phyloP scores from a whole-genome alignment of 2,797 vertebrate species.

The Buphagus erythrorhynchus region DNA sequence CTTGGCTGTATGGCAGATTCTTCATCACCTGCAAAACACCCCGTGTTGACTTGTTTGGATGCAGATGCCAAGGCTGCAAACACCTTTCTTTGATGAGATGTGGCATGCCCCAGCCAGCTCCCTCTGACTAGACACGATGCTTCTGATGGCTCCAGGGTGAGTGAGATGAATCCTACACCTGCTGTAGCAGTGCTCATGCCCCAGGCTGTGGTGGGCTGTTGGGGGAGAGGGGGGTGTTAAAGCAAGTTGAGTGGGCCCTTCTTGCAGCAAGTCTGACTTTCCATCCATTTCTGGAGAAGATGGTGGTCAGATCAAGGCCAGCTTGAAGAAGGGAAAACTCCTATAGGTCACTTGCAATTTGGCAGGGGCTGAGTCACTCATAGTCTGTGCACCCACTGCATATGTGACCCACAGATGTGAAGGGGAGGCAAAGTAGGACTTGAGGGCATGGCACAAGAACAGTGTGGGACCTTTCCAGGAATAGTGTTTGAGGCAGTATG shows the following conservation, averaged over 20 bases:
- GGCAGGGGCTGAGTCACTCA: not conserved
- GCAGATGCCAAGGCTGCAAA: not conserved
- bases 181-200: not conserved
- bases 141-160: not conserved
- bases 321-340: not conserved
- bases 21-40: not conserved
- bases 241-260: not conserved
- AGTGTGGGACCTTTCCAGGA: not conserved
- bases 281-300: not conserved
- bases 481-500: not conserved
- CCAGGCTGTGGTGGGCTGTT: not conserved
- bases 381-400: not conserved
- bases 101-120: not conserved
- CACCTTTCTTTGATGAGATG: not conserved
- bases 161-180: not conserved
- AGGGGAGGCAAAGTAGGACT: not conserved
- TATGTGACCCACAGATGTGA: rapidly evolving
- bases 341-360: not conserved
- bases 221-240: not conserved
- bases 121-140: rapidly evolving
- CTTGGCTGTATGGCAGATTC: not conserved
- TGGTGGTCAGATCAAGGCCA: not conserved
- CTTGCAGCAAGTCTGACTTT: not conserved
- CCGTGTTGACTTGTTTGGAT: rapidly evolving
- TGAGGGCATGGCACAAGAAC: not conserved